A percentile compares a stretch with the other conserved stretches of the same genome.
Conservation (phyloP, 2,113 vertebrate species). For the Gavia stellata region DNA sequence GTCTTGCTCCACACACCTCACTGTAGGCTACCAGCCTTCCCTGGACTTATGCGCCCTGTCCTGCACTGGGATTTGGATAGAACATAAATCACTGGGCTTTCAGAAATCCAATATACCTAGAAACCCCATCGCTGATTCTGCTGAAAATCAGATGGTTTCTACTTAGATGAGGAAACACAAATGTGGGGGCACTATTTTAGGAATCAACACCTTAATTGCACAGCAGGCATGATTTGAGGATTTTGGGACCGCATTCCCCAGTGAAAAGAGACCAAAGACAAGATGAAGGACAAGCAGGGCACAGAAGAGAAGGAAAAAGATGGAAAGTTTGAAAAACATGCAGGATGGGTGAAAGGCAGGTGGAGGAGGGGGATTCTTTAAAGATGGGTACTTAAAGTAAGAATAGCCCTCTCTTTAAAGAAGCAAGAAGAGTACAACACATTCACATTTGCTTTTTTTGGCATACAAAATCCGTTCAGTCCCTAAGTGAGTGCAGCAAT, state of each 20-base stretch:
- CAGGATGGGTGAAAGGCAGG: neutral
- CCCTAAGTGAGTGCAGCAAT: neutral
- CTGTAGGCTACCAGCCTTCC: neutral
- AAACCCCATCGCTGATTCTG: neutral
- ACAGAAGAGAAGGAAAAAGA: neutral
- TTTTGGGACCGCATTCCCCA: neutral
- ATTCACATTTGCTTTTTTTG: neutral
- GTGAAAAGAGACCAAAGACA: neutral
- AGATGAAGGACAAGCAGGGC: neutral
- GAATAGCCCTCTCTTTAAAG: neutral
- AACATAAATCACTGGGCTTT: neutral
- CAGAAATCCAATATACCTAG: neutral
- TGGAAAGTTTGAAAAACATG: neutral
- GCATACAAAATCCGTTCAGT: neutral
- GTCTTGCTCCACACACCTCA: neutral
- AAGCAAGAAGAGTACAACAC: neutral
- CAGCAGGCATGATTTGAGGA: neutral
- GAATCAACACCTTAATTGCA: neutral
- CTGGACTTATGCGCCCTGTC: neutral
- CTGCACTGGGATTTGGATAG: neutral
- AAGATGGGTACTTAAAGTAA: neutral
- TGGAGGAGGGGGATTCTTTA: neutral
- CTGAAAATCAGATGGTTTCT: neutral
- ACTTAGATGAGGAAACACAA: neutral
- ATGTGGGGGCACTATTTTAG: neutral